Evolutionary conservation across 2,888 invertebrate genomes (phyloP), one percentile per base, ranked within the genome.

Genomic region (Tachina fera): DNA sequence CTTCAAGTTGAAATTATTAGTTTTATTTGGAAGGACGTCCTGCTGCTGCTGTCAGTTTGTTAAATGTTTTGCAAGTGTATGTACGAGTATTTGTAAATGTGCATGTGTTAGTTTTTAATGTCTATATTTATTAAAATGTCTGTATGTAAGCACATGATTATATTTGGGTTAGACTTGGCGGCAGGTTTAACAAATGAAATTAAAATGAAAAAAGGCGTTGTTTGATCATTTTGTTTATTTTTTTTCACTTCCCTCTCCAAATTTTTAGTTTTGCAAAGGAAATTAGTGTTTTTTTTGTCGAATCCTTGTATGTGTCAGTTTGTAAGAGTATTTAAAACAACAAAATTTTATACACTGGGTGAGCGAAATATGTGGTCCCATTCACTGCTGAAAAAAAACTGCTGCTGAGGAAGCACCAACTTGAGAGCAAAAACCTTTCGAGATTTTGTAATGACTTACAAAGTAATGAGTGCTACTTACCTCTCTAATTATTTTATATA

Each of bases 131-230:
- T 61, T 70, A 61, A 61, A 70, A n/a, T 63, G 43, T 63, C 47
- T 22, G 31, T 61, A 39, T 60, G n/a, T 72, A 31, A 60, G 49
- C 31, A 31, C 31, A 39, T 72, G 60, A 49, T 63, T 63, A 43
- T 60, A 80, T 83, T 84, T 81, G 77, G 68, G 72, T 74, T 70
- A 77, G 68, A 70, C 72, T 78, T 85, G 82, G 77, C 77, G 84
- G 72, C 72, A 77, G 67, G 67, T 74, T 78, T 80, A 75, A 72
- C 72, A 84, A 86, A 74, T 72, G 74, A 84, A 86, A 84, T 84
- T 86, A 81, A 76, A 82, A 71, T 79, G 65, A 86, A 87, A 87
- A 80, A 86, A 87, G 83, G 83, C 84, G 88, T 86, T 84, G 82
- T 82, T 82, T 65, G 67, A 70, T 51, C 75, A n/a, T 65, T 58